Evolutionary conservation across 2,888 invertebrate species (phyloP), one percentile per base, ranked within the genome.

Genomic region (Plusia festucae): DNA sequence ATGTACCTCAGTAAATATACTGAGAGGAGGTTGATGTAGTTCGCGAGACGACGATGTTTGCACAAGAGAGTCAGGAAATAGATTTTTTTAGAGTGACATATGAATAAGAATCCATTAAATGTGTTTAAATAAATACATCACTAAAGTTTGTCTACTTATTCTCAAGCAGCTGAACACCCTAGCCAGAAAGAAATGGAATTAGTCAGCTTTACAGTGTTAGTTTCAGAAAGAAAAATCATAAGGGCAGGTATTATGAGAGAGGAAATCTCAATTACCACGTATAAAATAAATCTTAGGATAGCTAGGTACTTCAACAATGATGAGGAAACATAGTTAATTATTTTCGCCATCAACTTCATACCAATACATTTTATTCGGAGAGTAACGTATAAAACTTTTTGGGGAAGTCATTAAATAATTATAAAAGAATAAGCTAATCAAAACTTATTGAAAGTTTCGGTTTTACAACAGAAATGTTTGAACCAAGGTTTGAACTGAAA

Each of bases 1-100:
- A 51, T 56, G 53, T 68, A 54, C 24, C 22, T 53, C 58, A 68
- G 73, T 57, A 83, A 76, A 76, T 62, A 74, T 34, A 16, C 32
- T 20, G 49, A 46, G 53, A 53, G 32, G 62, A 59, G 65, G 62
- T 75, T 62, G 70, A 59, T 56, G 55, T 32, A n/a, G 60, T 67
- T 70, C 60, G 61, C 65, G 46, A 57, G 63, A 49, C 65, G 30
- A 59, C 68, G 60, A 70, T 85, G 70, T 88, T 86, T 86, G 80
- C 74, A 70, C 78, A 82, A 79, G 66, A 64, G 67, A 78, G 72
- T 27, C 63, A 76, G 85, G 85, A 85, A 87, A 88, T 88, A 81
- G 83, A 85, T 85, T 85, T 85, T 78, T 81, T 80, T 79, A 76
- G 73, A 66, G 73, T 78, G 57, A 66, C 68, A 70, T 73, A 65